Percentiles rank a stretch among this genome's conserved stretches.
Evolutionary conservation across 2,888 invertebrate species (phyloP).

Genomic region (Dioctria rufipes): DNA sequence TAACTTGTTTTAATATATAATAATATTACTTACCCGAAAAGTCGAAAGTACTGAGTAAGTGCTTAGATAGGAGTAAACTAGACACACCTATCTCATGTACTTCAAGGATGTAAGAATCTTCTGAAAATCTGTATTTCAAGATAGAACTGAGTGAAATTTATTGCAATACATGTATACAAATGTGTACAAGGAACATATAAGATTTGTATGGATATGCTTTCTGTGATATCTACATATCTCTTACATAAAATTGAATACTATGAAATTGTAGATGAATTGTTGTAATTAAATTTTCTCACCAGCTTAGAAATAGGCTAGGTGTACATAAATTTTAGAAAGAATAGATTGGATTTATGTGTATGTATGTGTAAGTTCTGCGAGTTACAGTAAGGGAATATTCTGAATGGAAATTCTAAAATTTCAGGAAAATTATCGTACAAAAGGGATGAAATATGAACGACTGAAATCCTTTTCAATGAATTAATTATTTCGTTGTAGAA

Average conservation of each 20-base stretch:
- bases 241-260: background rate
- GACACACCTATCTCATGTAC: background rate
- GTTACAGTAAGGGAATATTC: no score
- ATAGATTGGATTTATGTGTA: background rate
- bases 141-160: slow-evolving; percentile 21
- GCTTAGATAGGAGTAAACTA: background rate
- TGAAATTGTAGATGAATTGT: slow-evolving; percentile 10
- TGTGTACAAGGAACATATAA: background rate
- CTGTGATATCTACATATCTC: background rate
- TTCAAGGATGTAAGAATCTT: slow-evolving; percentile 20
- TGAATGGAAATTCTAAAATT: no score
- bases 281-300: slow-evolving; percentile 26
- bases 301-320: slow-evolving; percentile 17
- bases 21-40: background rate
- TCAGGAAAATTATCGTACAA: no score
- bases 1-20: slow-evolving; percentile 15
- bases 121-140: slow-evolving; percentile 8
- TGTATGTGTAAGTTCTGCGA: no score
- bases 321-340: slow-evolving; percentile 26
- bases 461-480: no score
- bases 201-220: background rate
- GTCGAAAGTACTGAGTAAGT: slow-evolving; percentile 25
- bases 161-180: background rate
- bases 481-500: no score
- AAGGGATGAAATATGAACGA: no score